Evolutionary conservation across 2,797 vertebrate genomes (phyloP), one percentile per base, ranked within the genome.

Genomic region (Heteromormyrus szaboi): DNA sequence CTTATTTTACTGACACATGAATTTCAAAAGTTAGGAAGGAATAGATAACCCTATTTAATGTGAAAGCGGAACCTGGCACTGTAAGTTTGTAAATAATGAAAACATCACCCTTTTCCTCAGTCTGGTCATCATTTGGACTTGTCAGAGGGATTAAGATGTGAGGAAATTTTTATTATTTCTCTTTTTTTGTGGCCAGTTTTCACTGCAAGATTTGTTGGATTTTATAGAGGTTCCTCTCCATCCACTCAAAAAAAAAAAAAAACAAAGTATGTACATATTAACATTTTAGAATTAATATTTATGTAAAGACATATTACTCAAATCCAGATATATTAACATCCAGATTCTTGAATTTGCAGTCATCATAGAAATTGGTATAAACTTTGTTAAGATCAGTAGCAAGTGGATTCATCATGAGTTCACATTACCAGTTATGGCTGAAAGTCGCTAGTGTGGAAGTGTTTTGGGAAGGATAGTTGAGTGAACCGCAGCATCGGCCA

Each of bases 71-170:
- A 48, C 46, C 46, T 83, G 54, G 53, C 12, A 85, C 59, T 56
- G 19, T 44, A 65, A 54, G 41, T 85, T 92, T 90, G 90, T 92
- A 94, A 94, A 94, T 93, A 94, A 76, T 94, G 94, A 94, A 95
- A 94, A 92, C 93, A 93, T 93, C 91, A 88, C 88, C 95, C 94
- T 94, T 95, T 94, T 87, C 92, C 91, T 89, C 44, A n/a, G 91
- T 92, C 91, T 91, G 91, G 90, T 91, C 46, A 29, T 88, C 17
- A 37, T 86, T 86, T 37, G 2, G 17, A 56, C 14, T 53, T 86
- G 7, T 50, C 19, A 11, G n/a, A 44, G 46, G 46, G 44, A 44
- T 41, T 41, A 25, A 56, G 37, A 17, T 54, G 11, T 19, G n/a
- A 50, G 12, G 46, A 84, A 25, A 84, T 22, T 48, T 84, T 46